Percentiles rank a stretch among this genome's conserved stretches.
These are phyloP conservation scores for Rotaria socialis DNA, from an alignment of 2,888 invertebrate species.

Conservation along the genomic window DNA sequence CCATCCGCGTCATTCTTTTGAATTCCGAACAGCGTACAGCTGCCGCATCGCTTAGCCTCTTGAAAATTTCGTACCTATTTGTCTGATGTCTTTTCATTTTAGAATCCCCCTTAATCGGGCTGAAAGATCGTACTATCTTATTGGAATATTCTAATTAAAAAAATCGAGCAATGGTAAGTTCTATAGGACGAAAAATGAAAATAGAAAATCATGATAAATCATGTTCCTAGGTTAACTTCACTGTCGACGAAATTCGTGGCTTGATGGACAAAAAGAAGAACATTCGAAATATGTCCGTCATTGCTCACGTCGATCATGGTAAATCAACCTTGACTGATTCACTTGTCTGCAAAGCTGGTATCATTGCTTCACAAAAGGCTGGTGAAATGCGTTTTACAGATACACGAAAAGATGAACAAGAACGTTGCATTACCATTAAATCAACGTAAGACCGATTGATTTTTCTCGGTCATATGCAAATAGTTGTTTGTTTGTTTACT, in stretches of 20 bases:
- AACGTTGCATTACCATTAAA: constrained; percentile 99
- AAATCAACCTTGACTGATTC: constrained; percentile 99
- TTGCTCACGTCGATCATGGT: constrained; percentile 99
- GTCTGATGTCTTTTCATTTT: background rate
- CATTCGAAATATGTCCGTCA: constrained; percentile 99
- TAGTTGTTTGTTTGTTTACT: background rate
- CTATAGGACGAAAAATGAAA: no score
- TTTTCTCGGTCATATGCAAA: background rate
- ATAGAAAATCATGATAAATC: background rate
- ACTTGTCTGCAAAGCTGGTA: constrained; percentile 97
- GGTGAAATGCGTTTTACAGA: constrained; percentile 99
- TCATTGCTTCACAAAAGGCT: constrained; percentile 95
- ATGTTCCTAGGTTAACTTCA: constrained; percentile 87
- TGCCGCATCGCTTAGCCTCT: background rate
- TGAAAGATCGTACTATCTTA: background rate
- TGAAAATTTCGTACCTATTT: background rate
- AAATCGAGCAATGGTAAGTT: background rate
- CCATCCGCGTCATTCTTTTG: background rate
- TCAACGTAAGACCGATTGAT: constrained; percentile 68
- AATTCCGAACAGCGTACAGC: background rate
- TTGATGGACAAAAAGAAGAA: constrained; percentile 99
- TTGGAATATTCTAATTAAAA: background rate
- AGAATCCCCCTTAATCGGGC: background rate
- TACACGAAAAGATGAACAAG: constrained; percentile 98
- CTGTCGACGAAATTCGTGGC: constrained; percentile 96